Conservation (phyloP, 2,113 vertebrate species). For the Rhinolophus sinicus region DNA sequence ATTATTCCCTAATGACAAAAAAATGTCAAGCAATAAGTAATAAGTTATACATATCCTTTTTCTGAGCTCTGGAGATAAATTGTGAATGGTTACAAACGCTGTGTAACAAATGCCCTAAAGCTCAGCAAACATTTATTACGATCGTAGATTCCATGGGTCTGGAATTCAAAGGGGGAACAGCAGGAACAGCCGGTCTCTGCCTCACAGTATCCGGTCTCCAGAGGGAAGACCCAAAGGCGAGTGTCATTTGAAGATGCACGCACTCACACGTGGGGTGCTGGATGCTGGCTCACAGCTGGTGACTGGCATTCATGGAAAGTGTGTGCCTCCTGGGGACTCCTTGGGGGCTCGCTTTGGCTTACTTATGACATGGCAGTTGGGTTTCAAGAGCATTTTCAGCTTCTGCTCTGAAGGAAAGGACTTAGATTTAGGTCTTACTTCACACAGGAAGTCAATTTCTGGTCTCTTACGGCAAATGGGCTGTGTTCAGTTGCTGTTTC, state of each 20-base stretch:
- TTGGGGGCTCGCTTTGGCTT: background rate
- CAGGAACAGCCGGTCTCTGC: background rate
- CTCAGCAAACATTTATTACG: background rate
- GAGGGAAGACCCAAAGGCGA: background rate
- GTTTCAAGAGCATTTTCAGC: background rate
- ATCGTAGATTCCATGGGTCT: background rate
- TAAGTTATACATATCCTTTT: background rate
- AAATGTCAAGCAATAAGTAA: background rate
- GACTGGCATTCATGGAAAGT: fast-evolving
- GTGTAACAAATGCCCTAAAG: background rate
- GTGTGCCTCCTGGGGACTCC: background rate
- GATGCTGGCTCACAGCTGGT: background rate
- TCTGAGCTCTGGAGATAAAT: background rate
- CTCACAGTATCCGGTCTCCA: background rate
- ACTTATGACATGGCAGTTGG: no score
- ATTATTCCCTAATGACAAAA: slow-evolving; percentile 4
- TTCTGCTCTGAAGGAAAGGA: background rate
- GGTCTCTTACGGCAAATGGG: background rate
- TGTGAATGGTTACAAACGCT: background rate
- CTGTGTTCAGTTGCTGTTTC: background rate
- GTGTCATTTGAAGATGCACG: background rate
- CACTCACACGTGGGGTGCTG: fast-evolving
- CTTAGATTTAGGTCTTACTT: background rate
- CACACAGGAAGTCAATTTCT: background rate
- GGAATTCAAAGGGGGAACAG: background rate